Evolutionary conservation across 2,797 vertebrate genomes (phyloP).

Genomic region (Tangara arthus): DNA sequence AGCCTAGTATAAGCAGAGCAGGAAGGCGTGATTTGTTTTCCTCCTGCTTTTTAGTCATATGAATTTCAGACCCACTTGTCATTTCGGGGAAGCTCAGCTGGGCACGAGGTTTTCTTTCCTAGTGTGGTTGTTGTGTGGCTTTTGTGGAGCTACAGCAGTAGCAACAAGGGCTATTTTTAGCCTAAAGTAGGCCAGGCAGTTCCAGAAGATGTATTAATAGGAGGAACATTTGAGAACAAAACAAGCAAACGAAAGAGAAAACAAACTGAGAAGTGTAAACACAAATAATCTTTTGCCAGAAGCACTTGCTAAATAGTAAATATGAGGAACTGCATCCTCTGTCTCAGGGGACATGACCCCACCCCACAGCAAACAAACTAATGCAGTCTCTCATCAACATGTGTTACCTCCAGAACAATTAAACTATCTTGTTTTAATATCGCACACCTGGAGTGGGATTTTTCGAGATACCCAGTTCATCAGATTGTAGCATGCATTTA

Average conservation of each 20-base stretch:
- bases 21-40: not conserved
- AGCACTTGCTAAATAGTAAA: not conserved
- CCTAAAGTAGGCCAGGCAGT: slow-evolving; percentile 50
- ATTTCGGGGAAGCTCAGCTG: not conserved
- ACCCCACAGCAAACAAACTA: not conserved
- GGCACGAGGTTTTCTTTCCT: not conserved
- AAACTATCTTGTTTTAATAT: not conserved
- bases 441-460: not conserved
- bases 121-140: slow-evolving; percentile 5
- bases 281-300: not conserved
- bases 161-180: slow-evolving; percentile 67
- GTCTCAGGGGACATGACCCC: not conserved
- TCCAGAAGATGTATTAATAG: slow-evolving; percentile 56
- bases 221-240: slow-evolving; percentile 33
- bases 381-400: not conserved
- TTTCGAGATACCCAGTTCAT: not conserved
- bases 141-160: not conserved
- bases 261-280: not conserved
- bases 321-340: not conserved
- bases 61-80: not conserved
- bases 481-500: not conserved
- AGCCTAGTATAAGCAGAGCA: not conserved
- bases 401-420: not conserved
- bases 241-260: slow-evolving; percentile 3
- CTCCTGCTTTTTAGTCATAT: not conserved